Evolutionary conservation across 2,113 vertebrate species (phyloP), one percentile per base, ranked within the genome.

Genomic region (Ceyx cyanopectus): DNA sequence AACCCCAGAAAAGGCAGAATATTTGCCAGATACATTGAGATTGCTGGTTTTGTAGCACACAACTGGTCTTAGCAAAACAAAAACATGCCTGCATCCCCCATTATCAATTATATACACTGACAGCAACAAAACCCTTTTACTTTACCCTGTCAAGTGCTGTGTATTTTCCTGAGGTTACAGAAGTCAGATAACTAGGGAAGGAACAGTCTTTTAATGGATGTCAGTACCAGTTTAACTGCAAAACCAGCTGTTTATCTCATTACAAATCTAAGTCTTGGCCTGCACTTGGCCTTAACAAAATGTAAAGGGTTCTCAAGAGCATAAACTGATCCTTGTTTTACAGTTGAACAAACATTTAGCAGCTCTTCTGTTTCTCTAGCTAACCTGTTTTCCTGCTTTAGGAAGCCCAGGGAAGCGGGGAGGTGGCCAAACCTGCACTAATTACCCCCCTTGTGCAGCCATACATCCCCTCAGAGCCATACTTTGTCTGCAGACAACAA

Each of bases 281-380:
- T 87, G 73, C 69, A 74, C 16, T 37, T 37, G 37, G 81, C 65
- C 93, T 96, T 93, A 96, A 95, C 82, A 93, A 96, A 96, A 96
- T n/a, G 73, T 94, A 93, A 93, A 94, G 85, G 48, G 43, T 58
- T 92, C 88, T 93, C 75, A 91, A 82, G 67, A 92, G 65, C 81
- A 87, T 93, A 91, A 96, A 95, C 80, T 21, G 57, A 94, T 95
- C 92, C 79, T 70, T 87, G 51, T 92, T 94, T 86, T 80, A 53
- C 91, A 92, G 84, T 77, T 87, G 65, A 97, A 94, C 46, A 89
- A 93, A 94, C 58, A 81, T 92, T 79, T 92, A 73, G 87, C 70
- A 85, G 82, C 58, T 88, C 61, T 85, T 87, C 84, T 81, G 70
- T 51, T 50, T 76, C 77, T 50, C 62, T 27, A 85, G 50, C 74